Evolutionary conservation across 2,797 vertebrate genomes (phyloP).

Genomic region (Xyrichtys novacula): DNA sequence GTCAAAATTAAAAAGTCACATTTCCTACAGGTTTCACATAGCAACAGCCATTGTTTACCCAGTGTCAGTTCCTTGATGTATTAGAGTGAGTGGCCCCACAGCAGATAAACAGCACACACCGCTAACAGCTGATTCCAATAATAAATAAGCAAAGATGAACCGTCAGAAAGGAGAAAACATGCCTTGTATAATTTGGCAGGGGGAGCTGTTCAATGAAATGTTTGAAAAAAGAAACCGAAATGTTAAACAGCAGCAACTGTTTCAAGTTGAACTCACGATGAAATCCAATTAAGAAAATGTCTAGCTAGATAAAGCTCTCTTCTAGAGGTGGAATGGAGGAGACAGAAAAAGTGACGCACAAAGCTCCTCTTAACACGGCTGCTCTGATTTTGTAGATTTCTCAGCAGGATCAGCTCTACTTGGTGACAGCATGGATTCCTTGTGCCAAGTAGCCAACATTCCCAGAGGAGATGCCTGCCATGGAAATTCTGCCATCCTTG

Average conservation of each 20-base stretch:
- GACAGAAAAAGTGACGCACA: constrained; percentile 37
- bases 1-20: constrained; percentile 26
- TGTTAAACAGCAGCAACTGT: constrained; percentile 26
- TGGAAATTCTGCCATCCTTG: constrained; percentile 96
- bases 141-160: constrained; percentile 64
- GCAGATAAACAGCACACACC: constrained; percentile 46
- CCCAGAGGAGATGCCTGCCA: constrained; percentile 93
- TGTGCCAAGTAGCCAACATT: constrained; percentile 95
- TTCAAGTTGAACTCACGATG: constrained; percentile 48
- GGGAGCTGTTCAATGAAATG: constrained; percentile 33
- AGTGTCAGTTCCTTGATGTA: constrained; percentile 6
- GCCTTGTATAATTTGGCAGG: constrained; percentile 33
- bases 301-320: constrained; percentile 50
- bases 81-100: constrained; percentile 23
- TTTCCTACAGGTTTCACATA: constrained; percentile 44
- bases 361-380: constrained; percentile 54
- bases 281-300: constrained; percentile 57
- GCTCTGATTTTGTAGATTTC: constrained; percentile 58
- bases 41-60: constrained; percentile 15
- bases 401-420: constrained; percentile 78
- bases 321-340: constrained; percentile 63
- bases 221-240: constrained; percentile 29
- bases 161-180: constrained; percentile 33
- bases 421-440: constrained; percentile 94
- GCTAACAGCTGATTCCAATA: constrained; percentile 48